Base-by-base conservation (phyloP, 2,113 vertebrate species). In the Alectura lathami region DNA sequence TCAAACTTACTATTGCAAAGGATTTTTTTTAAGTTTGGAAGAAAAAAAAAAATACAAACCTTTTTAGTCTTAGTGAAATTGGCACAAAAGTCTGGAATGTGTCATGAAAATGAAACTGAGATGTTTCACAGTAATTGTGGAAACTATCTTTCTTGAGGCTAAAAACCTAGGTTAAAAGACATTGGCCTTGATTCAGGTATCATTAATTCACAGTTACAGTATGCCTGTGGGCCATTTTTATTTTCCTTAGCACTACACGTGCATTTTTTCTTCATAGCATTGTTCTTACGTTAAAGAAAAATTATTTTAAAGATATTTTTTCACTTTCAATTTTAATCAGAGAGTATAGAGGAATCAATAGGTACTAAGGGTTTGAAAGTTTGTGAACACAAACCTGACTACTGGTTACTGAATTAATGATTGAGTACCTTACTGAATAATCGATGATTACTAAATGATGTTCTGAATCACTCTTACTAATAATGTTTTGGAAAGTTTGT, bases 251-350 rank as follows among this genome's bases (percentile, higher is more conserved):
- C 30, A 72, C 26, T 50, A 38, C 17, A 54, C 3, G 3, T 34
- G 4, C 59, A 26, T 69, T 83, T 43, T 72, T 93, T 54, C 43
- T 86, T 78, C 59, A 43, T 40, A 86, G 43, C 17, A 74, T 74
- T 69, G 45, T 67, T 83, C 29, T 66, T 23, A 67, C 27, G 17
- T 54, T 69, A 4, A 70, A 89, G 86, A 83, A 34, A 7, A 6
- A 63, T 2, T 16, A 1, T 70, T 60, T 57, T 6, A 64, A 72
- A 89, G 84, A 60, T 78, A 82, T 29, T 78, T 92, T 94, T 90
- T 92, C 68, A 77, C 38, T 90, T 86, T 57, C 77, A 70, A 72
- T 64, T 93, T 93, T 91, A 89, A 89, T 89, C 56, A 72, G 32
- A 85, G 17, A 51, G 2, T 60, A 23, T 29, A 43, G 40, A 60